phyloP scores from a whole-genome alignment of 2,797 vertebrate species.

The Coranthus polyacanthus region DNA sequence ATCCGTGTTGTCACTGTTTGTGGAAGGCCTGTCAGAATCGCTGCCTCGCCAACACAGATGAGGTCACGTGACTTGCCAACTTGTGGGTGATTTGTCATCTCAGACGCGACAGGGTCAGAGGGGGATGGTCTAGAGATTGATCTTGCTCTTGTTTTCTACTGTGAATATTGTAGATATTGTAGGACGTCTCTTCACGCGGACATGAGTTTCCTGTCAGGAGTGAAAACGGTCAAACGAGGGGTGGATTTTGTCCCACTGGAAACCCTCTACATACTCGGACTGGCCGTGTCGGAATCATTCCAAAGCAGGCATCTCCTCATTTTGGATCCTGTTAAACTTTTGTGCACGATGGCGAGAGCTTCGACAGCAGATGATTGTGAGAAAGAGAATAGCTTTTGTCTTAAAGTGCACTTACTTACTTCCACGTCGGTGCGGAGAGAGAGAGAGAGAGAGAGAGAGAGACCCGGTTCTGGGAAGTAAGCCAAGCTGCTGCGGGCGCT shows the following conservation, averaged over 20 bases:
- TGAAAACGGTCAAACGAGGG: not conserved
- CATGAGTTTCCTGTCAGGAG: slow-evolving; percentile 37
- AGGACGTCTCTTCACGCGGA: slow-evolving; percentile 19
- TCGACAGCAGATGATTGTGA: slow-evolving; percentile 1
- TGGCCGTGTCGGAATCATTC: too few species aligned
- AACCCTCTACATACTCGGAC: too few species aligned
- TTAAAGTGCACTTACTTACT: slow-evolving; percentile 21
- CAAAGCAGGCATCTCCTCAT: too few species aligned
- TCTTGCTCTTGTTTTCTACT: slow-evolving; percentile 9
- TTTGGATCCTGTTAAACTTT: not conserved
- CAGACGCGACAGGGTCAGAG: slow-evolving; percentile 51
- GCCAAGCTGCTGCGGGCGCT: slow-evolving; percentile 37
- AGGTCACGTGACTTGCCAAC: slow-evolving; percentile 55
- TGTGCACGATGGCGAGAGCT: not conserved
- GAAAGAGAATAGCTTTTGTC: slow-evolving; percentile 15
- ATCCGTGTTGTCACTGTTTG: slow-evolving; percentile 54
- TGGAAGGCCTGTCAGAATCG: slow-evolving; percentile 49
- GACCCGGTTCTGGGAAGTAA: slow-evolving; percentile 36
- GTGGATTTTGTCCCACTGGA: too few species aligned
- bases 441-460: too few species aligned
- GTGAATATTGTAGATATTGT: slow-evolving; percentile 34
- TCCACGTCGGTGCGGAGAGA: slow-evolving; percentile 27
- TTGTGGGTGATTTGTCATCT: slow-evolving; percentile 54
- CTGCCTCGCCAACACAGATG: slow-evolving; percentile 30
- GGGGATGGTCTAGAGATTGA: slow-evolving; percentile 10